These are phyloP conservation scores for Dunckerocampus dactyliophorus DNA, from an alignment of 2,113 vertebrate species.

Conservation along the genomic window DNA sequence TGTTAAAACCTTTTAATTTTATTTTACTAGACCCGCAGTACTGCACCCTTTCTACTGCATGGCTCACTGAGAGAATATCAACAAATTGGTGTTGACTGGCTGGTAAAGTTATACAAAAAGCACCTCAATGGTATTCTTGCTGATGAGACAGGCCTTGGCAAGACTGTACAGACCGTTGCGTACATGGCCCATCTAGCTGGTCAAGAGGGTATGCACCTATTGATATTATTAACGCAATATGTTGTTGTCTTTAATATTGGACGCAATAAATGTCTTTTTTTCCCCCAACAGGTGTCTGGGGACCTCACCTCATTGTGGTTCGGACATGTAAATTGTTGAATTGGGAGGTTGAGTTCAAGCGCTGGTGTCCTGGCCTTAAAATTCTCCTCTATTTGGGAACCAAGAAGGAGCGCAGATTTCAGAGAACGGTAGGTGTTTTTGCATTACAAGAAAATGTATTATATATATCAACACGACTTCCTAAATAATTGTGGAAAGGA, in stretches of 20 bases:
- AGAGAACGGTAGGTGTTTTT: constrained; percentile 77
- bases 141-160: constrained; percentile 85
- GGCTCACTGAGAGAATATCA: constrained; percentile 87
- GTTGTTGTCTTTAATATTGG: neutral
- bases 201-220: constrained; percentile 75
- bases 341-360: constrained; percentile 90
- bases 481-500: neutral
- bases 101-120: constrained; percentile 82
- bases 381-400: constrained; percentile 86
- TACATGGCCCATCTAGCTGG: constrained; percentile 87
- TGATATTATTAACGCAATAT: neutral
- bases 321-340: constrained; percentile 84
- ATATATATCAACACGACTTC: neutral
- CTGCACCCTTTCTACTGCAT: constrained; percentile 78
- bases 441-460: neutral
- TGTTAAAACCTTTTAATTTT: constrained; percentile 2
- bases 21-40: constrained; percentile 68
- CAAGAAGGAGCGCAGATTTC: constrained; percentile 78
- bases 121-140: constrained; percentile 88
- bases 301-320: constrained; percentile 87
- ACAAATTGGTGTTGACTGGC: constrained; percentile 87
- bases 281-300: constrained; percentile 80
- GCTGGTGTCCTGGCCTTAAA: constrained; percentile 90
- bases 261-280: neutral
- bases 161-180: constrained; percentile 89